phyloP scores from a whole-genome alignment of 2,888 invertebrate genomes.

The Ophonus ardosiacus region DNA sequence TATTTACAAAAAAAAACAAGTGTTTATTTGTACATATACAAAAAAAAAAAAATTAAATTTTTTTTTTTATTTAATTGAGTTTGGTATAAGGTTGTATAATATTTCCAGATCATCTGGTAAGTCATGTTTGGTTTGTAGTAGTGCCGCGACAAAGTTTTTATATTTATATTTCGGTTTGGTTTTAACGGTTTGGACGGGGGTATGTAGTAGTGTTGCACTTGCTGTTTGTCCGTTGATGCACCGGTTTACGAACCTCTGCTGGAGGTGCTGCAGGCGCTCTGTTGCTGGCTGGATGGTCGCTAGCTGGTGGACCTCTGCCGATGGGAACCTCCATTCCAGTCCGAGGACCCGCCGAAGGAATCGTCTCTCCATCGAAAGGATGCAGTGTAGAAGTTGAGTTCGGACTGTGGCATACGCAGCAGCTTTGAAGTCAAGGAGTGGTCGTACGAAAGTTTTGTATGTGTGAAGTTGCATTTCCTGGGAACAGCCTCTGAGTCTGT shows the following conservation, averaged over 20 bases:
- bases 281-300: slow-evolving; percentile 8
- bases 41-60: too few relatives aligned
- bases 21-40: too few relatives aligned
- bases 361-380: slow-evolving; percentile 6
- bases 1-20: not conserved
- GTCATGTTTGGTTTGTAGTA: not conserved
- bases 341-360: not conserved
- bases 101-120: not conserved
- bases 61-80: too few relatives aligned
- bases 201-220: not conserved
- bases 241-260: not conserved
- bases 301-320: not conserved
- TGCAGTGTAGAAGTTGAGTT: not conserved
- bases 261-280: slow-evolving; percentile 16
- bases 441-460: slow-evolving; percentile 34
- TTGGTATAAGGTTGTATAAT: not conserved
- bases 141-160: not conserved
- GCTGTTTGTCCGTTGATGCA: not conserved
- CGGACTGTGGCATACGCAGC: not conserved
- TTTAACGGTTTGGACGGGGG: not conserved
- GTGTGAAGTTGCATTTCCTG: not conserved
- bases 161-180: slow-evolving; percentile 13
- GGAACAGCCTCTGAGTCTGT: slow-evolving; percentile 8
- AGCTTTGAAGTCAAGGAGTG: slow-evolving; percentile 13
- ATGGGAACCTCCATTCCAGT: not conserved